phyloP scores from a whole-genome alignment of 1,140 invertebrate species.

The Ptiloglossa arizonensis region DNA sequence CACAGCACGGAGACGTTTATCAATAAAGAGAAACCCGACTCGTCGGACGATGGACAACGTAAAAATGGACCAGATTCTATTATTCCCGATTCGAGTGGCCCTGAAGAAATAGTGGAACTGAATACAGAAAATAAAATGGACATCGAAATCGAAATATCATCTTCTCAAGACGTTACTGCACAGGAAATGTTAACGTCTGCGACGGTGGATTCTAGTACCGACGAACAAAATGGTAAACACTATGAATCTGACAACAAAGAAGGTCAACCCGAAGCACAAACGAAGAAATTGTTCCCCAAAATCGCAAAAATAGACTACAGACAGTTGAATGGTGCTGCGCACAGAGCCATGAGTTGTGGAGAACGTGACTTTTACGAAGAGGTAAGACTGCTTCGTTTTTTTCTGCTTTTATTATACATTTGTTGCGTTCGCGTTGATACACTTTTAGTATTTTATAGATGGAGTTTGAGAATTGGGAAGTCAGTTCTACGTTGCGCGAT shows the following conservation, averaged over 20 bases:
- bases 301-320: constrained; percentile 68
- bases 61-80: constrained; percentile 32
- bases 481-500: constrained; percentile 73
- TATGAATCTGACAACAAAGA: constrained; percentile 29
- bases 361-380: constrained; percentile 77
- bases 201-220: neutral
- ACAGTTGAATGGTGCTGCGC: constrained; percentile 75
- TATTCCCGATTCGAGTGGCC: constrained; percentile 11
- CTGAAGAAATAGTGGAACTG: constrained; percentile 15
- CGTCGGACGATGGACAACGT: constrained; percentile 40
- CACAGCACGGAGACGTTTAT: constrained; percentile 26
- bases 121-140: constrained; percentile 23
- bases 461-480: constrained; percentile 77
- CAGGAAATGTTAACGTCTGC: neutral
- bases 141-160: neutral
- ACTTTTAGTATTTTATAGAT: constrained; percentile 59
- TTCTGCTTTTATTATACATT: constrained; percentile 1
- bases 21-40: constrained; percentile 49
- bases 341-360: constrained; percentile 76
- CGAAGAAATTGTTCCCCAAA: constrained; percentile 33
- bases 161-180: neutral
- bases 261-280: constrained; percentile 8
- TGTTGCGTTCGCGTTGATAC: neutral
- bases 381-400: constrained; percentile 42
- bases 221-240: constrained; percentile 38